A percentile compares a stretch with the other conserved stretches of the same genome.
Conservation (phyloP, 2,888 invertebrate species). For the Anoplius nigerrimus region DNA sequence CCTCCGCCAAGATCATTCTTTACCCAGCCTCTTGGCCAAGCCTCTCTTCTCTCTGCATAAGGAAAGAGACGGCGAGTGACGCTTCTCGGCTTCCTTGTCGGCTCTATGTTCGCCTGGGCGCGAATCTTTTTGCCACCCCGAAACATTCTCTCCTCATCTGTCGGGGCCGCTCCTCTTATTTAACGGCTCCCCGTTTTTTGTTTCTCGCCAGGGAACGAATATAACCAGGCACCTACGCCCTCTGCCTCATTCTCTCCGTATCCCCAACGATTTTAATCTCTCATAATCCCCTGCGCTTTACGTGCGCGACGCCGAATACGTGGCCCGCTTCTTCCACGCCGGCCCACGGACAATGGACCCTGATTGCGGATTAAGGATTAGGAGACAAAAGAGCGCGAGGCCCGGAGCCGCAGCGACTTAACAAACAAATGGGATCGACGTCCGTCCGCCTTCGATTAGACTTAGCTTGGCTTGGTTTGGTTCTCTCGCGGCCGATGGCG, state of each 20-base stretch:
- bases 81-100: conserved; percentile 8
- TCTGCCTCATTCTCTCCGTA: too few relatives aligned
- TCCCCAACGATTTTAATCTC: conserved; percentile 62
- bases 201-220: conserved; percentile 1
- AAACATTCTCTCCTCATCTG: neutral
- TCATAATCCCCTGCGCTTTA: conserved; percentile 59
- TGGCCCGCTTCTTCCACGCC: conserved; percentile 48
- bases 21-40: neutral
- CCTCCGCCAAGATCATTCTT: conserved; percentile 7
- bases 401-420: conserved; percentile 18
- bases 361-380: conserved; percentile 73
- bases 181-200: conserved; percentile 1
- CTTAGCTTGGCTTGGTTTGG: conserved; percentile 15
- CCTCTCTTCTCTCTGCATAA: conserved; percentile 2
- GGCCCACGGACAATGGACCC: conserved; percentile 68
- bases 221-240: too few relatives aligned
- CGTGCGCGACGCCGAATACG: conserved; percentile 47
- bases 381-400: conserved; percentile 60
- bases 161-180: neutral
- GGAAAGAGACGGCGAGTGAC: neutral
- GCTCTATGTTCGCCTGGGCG: conserved; percentile 15
- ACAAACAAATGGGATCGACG: conserved; percentile 34
- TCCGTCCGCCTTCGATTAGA: conserved; percentile 40
- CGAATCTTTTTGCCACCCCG: neutral
- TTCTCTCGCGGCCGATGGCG: too few relatives aligned